Percentiles rank a stretch among this genome's conserved stretches.
Conservation (phyloP, 2,888 invertebrate genomes). For the Spilarctia lutea region DNA sequence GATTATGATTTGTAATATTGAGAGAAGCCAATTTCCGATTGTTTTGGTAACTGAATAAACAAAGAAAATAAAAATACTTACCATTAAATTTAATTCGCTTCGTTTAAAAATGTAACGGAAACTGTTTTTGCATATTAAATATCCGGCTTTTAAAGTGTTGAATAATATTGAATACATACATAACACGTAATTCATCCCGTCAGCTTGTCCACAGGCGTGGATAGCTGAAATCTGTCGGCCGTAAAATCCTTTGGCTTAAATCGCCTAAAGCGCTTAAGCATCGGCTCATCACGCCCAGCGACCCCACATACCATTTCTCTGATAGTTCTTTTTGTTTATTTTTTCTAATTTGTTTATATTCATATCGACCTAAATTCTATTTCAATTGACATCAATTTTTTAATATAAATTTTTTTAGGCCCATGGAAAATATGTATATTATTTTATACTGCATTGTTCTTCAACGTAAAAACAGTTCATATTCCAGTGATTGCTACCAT, state of each 20-base stretch:
- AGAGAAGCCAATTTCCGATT: not conserved
- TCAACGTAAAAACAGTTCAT: not conserved
- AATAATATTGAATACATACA: not conserved
- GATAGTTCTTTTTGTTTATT: slow-evolving; percentile 61
- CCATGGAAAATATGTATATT: too few relatives aligned
- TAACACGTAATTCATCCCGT: slow-evolving; percentile 61
- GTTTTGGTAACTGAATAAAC: not conserved
- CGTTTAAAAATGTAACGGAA: not conserved
- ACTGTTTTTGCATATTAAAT: not conserved
- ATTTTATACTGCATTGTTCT: not conserved
- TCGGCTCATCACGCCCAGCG: slow-evolving; percentile 73
- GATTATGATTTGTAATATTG: slow-evolving; percentile 7
- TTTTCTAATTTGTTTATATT: slow-evolving; percentile 56
- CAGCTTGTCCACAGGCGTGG: slow-evolving; percentile 77
- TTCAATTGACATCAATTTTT: not conserved
- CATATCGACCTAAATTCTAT: slow-evolving; percentile 58
- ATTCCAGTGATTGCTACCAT: not conserved
- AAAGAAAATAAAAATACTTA: not conserved
- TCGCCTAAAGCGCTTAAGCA: slow-evolving; percentile 80
- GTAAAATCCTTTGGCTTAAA: slow-evolving; percentile 86
- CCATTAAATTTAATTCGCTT: not conserved
- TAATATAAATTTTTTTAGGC: not conserved
- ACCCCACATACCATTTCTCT: slow-evolving; percentile 64
- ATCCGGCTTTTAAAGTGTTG: not conserved
- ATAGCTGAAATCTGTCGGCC: slow-evolving; percentile 79